Evolutionary conservation across 2,888 invertebrate genomes (phyloP).

Genomic region (Epirrhoe tristata): DNA sequence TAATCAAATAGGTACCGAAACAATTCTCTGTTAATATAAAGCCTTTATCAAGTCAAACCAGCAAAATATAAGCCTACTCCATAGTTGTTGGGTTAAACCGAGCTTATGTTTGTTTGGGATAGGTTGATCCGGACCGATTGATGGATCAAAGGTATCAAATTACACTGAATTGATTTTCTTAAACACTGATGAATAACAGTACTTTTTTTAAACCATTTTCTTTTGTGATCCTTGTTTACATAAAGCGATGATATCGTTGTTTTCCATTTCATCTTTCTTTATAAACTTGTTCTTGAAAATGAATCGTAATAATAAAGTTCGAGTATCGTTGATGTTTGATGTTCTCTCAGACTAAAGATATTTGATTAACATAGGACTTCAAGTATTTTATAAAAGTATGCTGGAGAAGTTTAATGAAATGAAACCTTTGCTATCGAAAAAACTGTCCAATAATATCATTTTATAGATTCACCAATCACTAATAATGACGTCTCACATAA

Average conservation of each 20-base stretch:
- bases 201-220: conserved; percentile 2
- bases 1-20: conserved; percentile 34
- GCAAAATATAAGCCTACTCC: conserved; percentile 50
- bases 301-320: too few species aligned
- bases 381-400: not conserved
- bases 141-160: conserved; percentile 68
- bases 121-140: conserved; percentile 63
- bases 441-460: not conserved
- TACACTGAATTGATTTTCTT: conserved; percentile 56
- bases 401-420: not conserved
- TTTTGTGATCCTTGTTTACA: conserved; percentile 6
- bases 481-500: conserved; percentile 39
- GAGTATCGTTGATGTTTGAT: not conserved
- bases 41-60: conserved; percentile 39
- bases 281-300: not conserved
- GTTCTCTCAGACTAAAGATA: not conserved
- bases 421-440: not conserved
- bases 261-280: not conserved
- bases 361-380: not conserved
- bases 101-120: conserved; percentile 66
- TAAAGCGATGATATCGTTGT: not conserved
- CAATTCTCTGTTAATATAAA: conserved; percentile 50
- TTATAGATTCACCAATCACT: conserved; percentile 18
- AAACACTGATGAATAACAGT: conserved; percentile 31
- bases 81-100: conserved; percentile 48